Evolutionary conservation across 2,888 invertebrate species (phyloP), one percentile per base, ranked within the genome.

Genomic region (Drosophila pseudotakahashii): DNA sequence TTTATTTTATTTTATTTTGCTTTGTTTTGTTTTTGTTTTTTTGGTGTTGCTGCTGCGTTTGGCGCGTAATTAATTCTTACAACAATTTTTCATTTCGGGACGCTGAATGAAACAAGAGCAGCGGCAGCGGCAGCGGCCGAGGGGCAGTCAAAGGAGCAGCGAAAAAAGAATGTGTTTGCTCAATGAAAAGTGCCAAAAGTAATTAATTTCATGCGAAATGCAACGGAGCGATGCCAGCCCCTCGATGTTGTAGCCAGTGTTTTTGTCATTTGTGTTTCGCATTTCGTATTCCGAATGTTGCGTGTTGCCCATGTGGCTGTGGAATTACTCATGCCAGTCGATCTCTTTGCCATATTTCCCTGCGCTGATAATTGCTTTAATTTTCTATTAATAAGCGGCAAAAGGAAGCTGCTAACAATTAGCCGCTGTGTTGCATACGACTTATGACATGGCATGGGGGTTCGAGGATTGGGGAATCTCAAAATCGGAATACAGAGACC

Each of bases 101-200:
- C 72, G 53, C 72, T 78, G 89, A 89, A 89, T 82, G 74, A 60
- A 76, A 75, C 59, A 74, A 81, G 68, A 77, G 69, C 63, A 58
- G 69, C 75, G 69, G 61, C n/a, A n/a, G n/a, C n/a, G n/a, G n/a
- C n/a, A 58, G 73, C 50, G 42, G 19, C 68, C 5, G 26, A 26
- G 42, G 11, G 19, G 14, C 42, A 53, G 11, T 11, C 50, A 44
- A 37, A 48, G 47, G 19, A 60, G 42, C 45, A 39, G 48, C 7
- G 42, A 47, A 51, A 59, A 51, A 59, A 63, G 60, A 77, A 82
- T 70, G 89, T 89, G 89, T 88, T 85, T 88, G 87, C 89, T 85
- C 85, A 85, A 85, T 85, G 89, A 85, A 85, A 85, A 89, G 84
- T 85, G 85, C 89, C 89, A 89, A 89, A 85, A 85, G 84, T 85